These are phyloP conservation scores for Seriola rivoliana DNA, from an alignment of 2,113 vertebrate genomes.

Conservation along the genomic window DNA sequence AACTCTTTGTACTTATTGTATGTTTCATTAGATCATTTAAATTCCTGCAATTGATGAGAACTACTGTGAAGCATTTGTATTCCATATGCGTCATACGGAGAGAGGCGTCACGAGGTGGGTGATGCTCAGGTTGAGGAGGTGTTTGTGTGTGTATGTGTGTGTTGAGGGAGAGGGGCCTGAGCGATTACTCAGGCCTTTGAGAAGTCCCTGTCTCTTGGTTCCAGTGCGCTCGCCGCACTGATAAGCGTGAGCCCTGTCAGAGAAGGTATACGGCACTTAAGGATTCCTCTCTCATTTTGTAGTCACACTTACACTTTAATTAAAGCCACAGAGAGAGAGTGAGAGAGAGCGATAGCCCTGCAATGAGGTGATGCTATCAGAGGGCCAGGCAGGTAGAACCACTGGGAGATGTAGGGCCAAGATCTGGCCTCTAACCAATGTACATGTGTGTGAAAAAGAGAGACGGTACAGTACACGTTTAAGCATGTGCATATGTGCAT, in stretches of 20 bases:
- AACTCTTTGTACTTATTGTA: constrained; percentile 46
- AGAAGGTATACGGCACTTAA: constrained; percentile 83
- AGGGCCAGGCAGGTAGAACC: constrained; percentile 58
- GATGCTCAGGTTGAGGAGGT: constrained; percentile 30
- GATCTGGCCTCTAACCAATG: constrained; percentile 61
- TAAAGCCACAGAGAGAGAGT: constrained; percentile 71
- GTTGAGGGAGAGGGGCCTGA: constrained; percentile 21
- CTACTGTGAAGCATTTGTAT: constrained; percentile 46
- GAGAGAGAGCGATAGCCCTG: constrained; percentile 72
- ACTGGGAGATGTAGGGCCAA: constrained; percentile 56
- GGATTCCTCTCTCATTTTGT: constrained; percentile 84
- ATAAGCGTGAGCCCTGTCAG: constrained; percentile 81
- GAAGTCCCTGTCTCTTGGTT: constrained; percentile 69
- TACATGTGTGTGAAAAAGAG: constrained; percentile 19
- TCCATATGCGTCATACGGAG: constrained; percentile 33
- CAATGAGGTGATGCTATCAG: constrained; percentile 83
- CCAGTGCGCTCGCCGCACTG: constrained; percentile 58
- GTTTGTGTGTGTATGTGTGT: constrained; percentile 12
- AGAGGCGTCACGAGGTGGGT: constrained; percentile 16
- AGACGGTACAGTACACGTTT: constrained; percentile 37
- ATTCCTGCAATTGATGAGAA: constrained; percentile 25
- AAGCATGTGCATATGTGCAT: constrained; percentile 29
- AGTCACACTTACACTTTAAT: constrained; percentile 85
- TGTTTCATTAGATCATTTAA: constrained; percentile 29
- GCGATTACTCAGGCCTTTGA: constrained; percentile 76